Conservation (phyloP, 2,888 invertebrate genomes). For the Conops quadrifasciatus region DNA sequence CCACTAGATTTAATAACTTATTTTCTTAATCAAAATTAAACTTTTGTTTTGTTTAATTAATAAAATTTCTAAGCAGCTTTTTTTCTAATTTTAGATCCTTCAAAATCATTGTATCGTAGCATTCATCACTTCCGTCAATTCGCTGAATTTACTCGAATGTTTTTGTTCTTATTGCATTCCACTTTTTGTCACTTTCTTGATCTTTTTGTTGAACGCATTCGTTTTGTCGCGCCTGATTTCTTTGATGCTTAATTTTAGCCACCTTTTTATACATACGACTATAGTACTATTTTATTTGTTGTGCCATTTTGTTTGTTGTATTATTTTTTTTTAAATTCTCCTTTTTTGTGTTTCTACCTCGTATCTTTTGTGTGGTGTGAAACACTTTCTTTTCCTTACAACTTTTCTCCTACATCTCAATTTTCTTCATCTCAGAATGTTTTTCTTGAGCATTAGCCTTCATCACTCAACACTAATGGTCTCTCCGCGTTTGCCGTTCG, state of each 20-base stretch:
- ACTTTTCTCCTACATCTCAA: background rate
- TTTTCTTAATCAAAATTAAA: too few relatives aligned
- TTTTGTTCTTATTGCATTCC: background rate
- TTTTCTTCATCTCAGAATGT: background rate
- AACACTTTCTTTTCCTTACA: background rate
- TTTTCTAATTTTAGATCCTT: too few relatives aligned
- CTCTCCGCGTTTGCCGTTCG: background rate
- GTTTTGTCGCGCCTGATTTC: conserved; percentile 13
- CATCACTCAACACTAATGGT: background rate
- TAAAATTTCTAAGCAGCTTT: too few relatives aligned
- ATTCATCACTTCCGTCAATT: too few relatives aligned
- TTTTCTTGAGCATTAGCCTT: conserved; percentile 1
- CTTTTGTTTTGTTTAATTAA: too few relatives aligned
- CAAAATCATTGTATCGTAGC: too few relatives aligned
- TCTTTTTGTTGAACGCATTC: background rate
- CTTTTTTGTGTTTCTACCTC: background rate
- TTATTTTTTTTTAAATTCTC: conserved; percentile 14
- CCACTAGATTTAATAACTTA: too few relatives aligned
- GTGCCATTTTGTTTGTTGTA: conserved; percentile 5
- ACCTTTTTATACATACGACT: too few relatives aligned
- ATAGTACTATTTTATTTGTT: conserved; percentile 19
- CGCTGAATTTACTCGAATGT: background rate
- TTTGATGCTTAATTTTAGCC: conserved; percentile 25
- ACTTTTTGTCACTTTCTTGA: background rate
- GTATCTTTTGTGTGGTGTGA: background rate